phyloP scores from a whole-genome alignment of 2,888 invertebrate species.

The Craniophora ligustri region DNA sequence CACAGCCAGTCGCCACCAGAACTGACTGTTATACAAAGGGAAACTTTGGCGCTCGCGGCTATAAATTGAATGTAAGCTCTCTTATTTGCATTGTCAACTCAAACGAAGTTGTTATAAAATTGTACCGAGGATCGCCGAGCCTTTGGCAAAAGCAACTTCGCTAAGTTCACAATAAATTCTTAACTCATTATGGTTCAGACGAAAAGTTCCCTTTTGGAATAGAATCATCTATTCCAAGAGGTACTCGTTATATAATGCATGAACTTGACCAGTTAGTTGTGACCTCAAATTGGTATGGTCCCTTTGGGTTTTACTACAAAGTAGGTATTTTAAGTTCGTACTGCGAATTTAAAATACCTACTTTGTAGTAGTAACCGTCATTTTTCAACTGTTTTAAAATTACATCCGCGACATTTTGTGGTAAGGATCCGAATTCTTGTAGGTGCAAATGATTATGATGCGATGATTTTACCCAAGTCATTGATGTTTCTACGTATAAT shows the following conservation, averaged over 20 bases:
- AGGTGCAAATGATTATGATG: no score
- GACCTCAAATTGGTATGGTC: no score
- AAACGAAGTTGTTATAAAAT: constrained; percentile 58
- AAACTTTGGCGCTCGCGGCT: constrained; percentile 64
- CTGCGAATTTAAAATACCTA: no score
- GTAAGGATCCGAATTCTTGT: no score
- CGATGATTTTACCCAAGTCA: no score
- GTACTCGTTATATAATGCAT: constrained; percentile 17
- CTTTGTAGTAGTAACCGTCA: no score
- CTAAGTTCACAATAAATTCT: constrained; percentile 45
- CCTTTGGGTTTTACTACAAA: no score
- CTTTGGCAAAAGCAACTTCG: constrained; percentile 23
- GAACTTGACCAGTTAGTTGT: constrained; percentile 14
- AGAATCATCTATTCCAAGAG: constrained; percentile 13
- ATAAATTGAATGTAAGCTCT: constrained; percentile 75
- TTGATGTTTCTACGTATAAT: no score
- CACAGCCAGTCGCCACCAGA: constrained; percentile 53
- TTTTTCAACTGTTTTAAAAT: no score
- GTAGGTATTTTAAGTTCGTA: no score
- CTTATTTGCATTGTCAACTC: constrained; percentile 69
- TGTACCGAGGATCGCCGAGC: constrained; percentile 41
- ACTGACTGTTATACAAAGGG: constrained; percentile 64
- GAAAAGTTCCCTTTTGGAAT: constrained; percentile 22
- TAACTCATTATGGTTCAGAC: constrained; percentile 35
- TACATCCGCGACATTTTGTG: constrained; percentile 10